These are phyloP conservation scores for Eugnorisma glareosa DNA, from an alignment of 2,888 invertebrate genomes.

Conservation along the genomic window DNA sequence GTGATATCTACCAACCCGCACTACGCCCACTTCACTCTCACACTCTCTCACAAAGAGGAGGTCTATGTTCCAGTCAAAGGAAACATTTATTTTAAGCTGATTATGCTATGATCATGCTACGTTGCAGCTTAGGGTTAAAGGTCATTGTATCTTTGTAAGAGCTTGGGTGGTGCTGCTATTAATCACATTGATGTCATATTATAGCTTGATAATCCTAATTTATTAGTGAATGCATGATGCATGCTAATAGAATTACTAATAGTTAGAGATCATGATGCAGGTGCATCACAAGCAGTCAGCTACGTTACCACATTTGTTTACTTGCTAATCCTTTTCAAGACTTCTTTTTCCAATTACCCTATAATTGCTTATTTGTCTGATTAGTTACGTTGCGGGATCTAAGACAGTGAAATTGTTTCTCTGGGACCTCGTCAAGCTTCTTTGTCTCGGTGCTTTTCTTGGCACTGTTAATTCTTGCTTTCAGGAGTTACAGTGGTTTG, in stretches of 20 bases:
- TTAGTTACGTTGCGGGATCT: too few relatives aligned
- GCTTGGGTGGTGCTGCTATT: constrained; percentile 28
- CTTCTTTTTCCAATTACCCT: too few relatives aligned
- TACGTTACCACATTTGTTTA: neutral
- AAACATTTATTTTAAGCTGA: neutral
- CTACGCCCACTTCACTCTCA: neutral
- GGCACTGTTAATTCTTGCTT: too few relatives aligned
- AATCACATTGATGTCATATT: constrained; percentile 30
- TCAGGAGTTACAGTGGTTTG: too few relatives aligned
- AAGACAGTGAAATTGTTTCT: too few relatives aligned
- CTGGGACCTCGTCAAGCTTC: too few relatives aligned
- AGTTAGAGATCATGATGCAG: neutral
- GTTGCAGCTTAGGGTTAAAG: constrained; percentile 1
- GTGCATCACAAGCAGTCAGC: neutral
- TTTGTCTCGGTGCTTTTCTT: too few relatives aligned
- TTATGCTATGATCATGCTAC: neutral
- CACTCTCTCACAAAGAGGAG: neutral
- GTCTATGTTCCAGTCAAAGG: neutral
- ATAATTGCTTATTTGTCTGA: too few relatives aligned
- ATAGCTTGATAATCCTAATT: constrained; percentile 35
- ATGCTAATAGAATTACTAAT: constrained; percentile 7
- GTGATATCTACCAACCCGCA: neutral
- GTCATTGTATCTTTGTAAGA: neutral
- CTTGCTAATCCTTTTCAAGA: neutral
- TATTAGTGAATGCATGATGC: constrained; percentile 12